phyloP scores from a whole-genome alignment of 1,140 invertebrate genomes.

The Eriocheir sinensis region DNA sequence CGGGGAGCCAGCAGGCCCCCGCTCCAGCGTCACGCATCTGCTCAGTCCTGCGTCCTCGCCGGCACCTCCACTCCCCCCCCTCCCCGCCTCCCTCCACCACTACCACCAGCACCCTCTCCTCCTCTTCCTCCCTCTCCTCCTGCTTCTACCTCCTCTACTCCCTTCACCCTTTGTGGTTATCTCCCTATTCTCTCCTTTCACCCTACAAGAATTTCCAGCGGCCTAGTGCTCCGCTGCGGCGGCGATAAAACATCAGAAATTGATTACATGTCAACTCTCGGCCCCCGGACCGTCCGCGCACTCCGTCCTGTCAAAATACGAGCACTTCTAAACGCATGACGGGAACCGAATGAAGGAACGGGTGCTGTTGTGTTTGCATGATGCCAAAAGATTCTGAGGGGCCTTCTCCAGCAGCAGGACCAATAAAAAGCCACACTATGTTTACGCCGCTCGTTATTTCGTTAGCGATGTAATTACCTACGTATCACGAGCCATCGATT shows the following conservation, averaged over 20 bases:
- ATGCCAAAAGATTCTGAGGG: constrained; percentile 68
- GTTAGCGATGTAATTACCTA: constrained; percentile 73
- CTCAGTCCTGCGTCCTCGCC: constrained; percentile 71
- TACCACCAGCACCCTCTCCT: constrained; percentile 37
- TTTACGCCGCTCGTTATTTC: constrained; percentile 61
- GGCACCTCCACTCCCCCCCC: constrained; percentile 57
- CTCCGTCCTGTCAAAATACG: constrained; percentile 60
- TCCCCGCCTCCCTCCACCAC: background rate
- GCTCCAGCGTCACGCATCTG: constrained; percentile 75
- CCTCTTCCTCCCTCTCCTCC: constrained; percentile 53
- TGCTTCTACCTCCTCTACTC: constrained; percentile 63
- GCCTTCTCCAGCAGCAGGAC: background rate
- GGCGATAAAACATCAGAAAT: constrained; percentile 74
- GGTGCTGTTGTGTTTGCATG: constrained; percentile 47
- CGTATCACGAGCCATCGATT: constrained; percentile 56
- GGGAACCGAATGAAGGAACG: constrained; percentile 47
- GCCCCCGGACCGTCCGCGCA: constrained; percentile 37
- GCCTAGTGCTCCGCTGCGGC: constrained; percentile 72
- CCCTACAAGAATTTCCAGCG: constrained; percentile 72
- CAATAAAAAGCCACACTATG: constrained; percentile 49
- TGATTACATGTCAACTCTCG: constrained; percentile 73
- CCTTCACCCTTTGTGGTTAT: constrained; percentile 44
- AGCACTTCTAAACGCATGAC: constrained; percentile 67
- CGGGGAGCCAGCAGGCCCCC: constrained; percentile 69
- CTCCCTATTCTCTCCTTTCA: constrained; percentile 63